Conservation (phyloP, 1,140 invertebrate species). For the Adelges cooleyi region DNA sequence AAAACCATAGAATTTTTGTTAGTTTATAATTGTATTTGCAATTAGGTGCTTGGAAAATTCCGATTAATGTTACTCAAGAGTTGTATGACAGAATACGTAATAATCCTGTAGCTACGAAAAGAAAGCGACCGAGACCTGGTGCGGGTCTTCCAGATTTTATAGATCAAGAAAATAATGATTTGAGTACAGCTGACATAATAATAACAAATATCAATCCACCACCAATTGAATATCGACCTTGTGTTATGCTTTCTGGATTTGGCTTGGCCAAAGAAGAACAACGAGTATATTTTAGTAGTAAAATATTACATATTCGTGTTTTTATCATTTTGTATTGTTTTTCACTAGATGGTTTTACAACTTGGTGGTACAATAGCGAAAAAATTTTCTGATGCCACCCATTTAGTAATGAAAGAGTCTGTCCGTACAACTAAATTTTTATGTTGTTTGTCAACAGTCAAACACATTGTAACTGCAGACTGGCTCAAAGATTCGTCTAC, state of each 20-base stretch:
- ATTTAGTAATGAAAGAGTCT: conserved; percentile 67
- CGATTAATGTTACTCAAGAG: conserved; percentile 78
- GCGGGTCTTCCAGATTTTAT: conserved; percentile 16
- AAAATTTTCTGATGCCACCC: conserved; percentile 62
- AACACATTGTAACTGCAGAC: conserved; percentile 62
- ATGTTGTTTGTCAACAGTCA: conserved; percentile 59
- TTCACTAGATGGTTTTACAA: conserved; percentile 50
- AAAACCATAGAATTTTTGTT: background rate
- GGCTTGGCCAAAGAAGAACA: conserved; percentile 37
- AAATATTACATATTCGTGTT: too few species aligned
- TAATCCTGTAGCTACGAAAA: conserved; percentile 40
- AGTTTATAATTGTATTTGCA: background rate
- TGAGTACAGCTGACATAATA: conserved; percentile 24
- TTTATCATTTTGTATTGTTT: too few species aligned
- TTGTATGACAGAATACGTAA: conserved; percentile 64
- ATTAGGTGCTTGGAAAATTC: conserved; percentile 81
- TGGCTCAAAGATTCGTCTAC: conserved; percentile 73
- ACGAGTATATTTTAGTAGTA: conserved; percentile 35
- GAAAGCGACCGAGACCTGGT: conserved; percentile 43
- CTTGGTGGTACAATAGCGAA: conserved; percentile 67
- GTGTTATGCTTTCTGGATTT: conserved; percentile 42
- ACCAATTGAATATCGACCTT: conserved; percentile 40
- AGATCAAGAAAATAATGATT: conserved; percentile 33
- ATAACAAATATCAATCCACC: conserved; percentile 42
- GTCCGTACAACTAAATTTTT: conserved; percentile 76